These are phyloP conservation scores for Diarsia dahlii DNA, from an alignment of 2,888 invertebrate genomes.

Conservation along the genomic window DNA sequence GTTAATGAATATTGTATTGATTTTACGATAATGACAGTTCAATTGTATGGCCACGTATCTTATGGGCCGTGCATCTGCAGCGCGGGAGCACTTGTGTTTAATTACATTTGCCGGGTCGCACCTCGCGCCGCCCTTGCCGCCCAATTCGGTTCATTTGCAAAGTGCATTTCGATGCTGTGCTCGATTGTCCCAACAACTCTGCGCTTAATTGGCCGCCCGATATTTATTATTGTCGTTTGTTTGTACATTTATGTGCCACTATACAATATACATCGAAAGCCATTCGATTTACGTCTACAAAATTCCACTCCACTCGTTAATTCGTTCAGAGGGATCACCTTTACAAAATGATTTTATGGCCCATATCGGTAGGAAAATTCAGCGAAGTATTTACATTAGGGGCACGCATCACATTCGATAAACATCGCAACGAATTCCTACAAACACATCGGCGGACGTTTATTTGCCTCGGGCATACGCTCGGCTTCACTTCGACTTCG, in stretches of 20 bases:
- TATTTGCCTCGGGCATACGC: slow-evolving; percentile 87
- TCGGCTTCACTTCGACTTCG: slow-evolving; percentile 83
- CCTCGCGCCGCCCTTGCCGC: slow-evolving; percentile 68
- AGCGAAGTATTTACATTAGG: slow-evolving; percentile 79
- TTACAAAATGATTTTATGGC: slow-evolving; percentile 60
- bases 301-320: slow-evolving; percentile 52
- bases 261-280: slow-evolving; percentile 77
- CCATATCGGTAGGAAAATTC: slow-evolving; percentile 63
- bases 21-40: slow-evolving; percentile 45
- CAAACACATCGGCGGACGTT: slow-evolving; percentile 89
- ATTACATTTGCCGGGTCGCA: slow-evolving; percentile 81
- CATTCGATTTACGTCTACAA: slow-evolving; percentile 71
- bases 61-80: slow-evolving; percentile 61
- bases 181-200: slow-evolving; percentile 86
- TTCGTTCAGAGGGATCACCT: slow-evolving; percentile 58
- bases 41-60: slow-evolving; percentile 53
- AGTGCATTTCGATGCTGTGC: slow-evolving; percentile 89
- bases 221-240: slow-evolving; percentile 88
- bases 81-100: slow-evolving; percentile 75
- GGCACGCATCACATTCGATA: slow-evolving; percentile 86
- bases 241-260: slow-evolving; percentile 78
- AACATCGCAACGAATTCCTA: slow-evolving; percentile 88
- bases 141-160: slow-evolving; percentile 89
- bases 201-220: slow-evolving; percentile 86
- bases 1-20: slow-evolving; percentile 46